Evolutionary conservation across 2,888 invertebrate genomes (phyloP).

Genomic region (Empis livida): DNA sequence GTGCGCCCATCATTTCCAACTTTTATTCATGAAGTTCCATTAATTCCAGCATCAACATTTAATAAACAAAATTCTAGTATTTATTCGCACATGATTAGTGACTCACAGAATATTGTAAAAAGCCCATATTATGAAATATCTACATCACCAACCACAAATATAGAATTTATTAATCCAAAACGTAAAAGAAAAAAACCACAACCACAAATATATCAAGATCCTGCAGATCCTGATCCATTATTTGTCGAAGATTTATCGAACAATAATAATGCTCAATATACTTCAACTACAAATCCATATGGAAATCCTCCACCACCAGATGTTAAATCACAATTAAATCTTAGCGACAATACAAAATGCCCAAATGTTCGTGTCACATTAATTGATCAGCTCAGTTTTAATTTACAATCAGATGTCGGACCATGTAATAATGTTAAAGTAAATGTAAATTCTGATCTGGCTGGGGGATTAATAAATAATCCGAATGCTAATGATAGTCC

Average conservation of each 20-base stretch:
- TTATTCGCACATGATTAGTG: too few species aligned
- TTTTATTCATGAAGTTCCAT: background rate
- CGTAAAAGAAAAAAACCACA: constrained; percentile 2
- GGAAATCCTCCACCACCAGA: background rate
- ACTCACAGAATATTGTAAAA: too few species aligned
- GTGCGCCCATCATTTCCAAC: background rate
- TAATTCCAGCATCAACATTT: background rate
- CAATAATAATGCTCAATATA: background rate
- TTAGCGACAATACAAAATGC: constrained; percentile 1
- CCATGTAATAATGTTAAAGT: constrained; percentile 8
- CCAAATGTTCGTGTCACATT: constrained; percentile 8
- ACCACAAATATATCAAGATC: constrained; percentile 4
- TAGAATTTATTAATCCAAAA: background rate
- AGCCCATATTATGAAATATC: too few species aligned
- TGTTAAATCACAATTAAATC: background rate
- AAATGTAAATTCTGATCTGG: constrained; percentile 3
- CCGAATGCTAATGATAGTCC: background rate
- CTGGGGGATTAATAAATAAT: background rate
- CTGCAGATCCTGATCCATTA: constrained; percentile 12
- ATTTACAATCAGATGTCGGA: constrained; percentile 6
- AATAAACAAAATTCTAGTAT: background rate
- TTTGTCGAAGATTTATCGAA: constrained; percentile 3
- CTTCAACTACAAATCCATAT: background rate
- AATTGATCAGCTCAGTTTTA: constrained; percentile 9
- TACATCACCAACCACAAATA: background rate